These are phyloP conservation scores for Chaetodon trifasciatus DNA, from an alignment of 2,797 vertebrate genomes.

Conservation along the genomic window DNA sequence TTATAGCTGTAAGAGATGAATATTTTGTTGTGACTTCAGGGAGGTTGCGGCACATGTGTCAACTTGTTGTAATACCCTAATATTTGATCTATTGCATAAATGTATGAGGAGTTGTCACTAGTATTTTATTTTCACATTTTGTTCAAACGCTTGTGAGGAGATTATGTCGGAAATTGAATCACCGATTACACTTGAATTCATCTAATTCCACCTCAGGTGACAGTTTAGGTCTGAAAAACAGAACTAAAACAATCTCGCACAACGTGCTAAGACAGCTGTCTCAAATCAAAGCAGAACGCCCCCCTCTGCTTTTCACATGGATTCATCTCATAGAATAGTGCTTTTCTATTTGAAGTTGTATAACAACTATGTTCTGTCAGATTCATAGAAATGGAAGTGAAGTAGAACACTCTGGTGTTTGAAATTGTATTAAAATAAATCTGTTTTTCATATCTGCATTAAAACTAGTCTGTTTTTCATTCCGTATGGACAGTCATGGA, in stretches of 20 bases:
- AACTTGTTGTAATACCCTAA: slow-evolving; percentile 79
- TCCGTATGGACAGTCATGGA: slow-evolving; percentile 2
- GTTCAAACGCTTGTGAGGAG: slow-evolving; percentile 68
- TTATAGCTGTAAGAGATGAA: slow-evolving; percentile 80
- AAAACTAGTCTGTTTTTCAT: slow-evolving; percentile 4
- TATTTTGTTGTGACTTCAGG: slow-evolving; percentile 75
- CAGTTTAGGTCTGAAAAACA: slow-evolving; percentile 70
- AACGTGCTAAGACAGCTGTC: slow-evolving; percentile 63
- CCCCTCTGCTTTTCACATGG: slow-evolving; percentile 58
- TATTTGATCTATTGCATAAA: slow-evolving; percentile 83
- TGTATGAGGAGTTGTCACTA: slow-evolving; percentile 76
- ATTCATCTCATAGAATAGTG: slow-evolving; percentile 48
- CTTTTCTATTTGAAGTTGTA: slow-evolving; percentile 54
- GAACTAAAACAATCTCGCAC: slow-evolving; percentile 64
- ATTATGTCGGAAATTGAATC: slow-evolving; percentile 78
- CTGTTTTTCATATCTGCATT: slow-evolving; percentile 12
- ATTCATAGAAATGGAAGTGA: slow-evolving; percentile 24
- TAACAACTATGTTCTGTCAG: slow-evolving; percentile 43
- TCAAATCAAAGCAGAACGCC: slow-evolving; percentile 70
- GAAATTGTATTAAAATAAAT: slow-evolving; percentile 28
- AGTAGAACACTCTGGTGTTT: not conserved
- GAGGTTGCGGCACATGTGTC: slow-evolving; percentile 76
- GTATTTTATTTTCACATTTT: slow-evolving; percentile 75
- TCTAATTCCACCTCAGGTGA: slow-evolving; percentile 80
- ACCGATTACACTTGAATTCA: slow-evolving; percentile 73